A percentile compares a stretch with the other conserved stretches of the same genome.
phyloP scores from a whole-genome alignment of 2,113 vertebrate genomes.

The Pao palembangensis region DNA sequence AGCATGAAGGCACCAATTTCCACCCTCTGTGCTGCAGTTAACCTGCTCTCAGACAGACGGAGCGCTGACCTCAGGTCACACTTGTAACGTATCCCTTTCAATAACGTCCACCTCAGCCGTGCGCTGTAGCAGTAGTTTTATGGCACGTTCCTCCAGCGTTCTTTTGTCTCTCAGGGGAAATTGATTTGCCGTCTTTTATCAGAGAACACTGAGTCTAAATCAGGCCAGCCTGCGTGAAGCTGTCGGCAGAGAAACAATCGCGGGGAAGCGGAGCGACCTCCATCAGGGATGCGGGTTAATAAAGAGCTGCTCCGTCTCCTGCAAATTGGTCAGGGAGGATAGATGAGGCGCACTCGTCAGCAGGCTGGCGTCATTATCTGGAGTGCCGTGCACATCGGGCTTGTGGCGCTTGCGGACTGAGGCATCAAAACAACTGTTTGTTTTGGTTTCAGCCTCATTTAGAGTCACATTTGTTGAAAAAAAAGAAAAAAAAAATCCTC shows the following conservation, averaged over 20 bases:
- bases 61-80: conserved; percentile 59
- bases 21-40: conserved; percentile 33
- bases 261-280: conserved; percentile 16
- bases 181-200: conserved; percentile 53
- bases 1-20: conserved; percentile 44
- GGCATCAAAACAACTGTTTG: background rate
- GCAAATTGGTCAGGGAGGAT: background rate
- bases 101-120: conserved; percentile 67
- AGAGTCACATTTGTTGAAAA: background rate
- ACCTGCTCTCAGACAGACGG: conserved; percentile 41
- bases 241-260: conserved; percentile 27
- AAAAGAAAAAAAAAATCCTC: background rate
- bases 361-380: background rate
- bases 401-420: too few relatives aligned
- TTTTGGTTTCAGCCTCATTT: background rate
- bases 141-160: conserved; percentile 54
- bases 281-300: conserved; percentile 25
- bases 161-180: conserved; percentile 49
- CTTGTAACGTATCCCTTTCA: conserved; percentile 68
- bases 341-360: background rate
- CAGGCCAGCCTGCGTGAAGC: conserved; percentile 18
- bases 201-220: conserved; percentile 36
- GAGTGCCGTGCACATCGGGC: too few relatives aligned
- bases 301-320: conserved; percentile 19
- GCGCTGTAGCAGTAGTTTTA: conserved; percentile 58